Evolutionary conservation across 2,797 vertebrate genomes (phyloP), one percentile per base, ranked within the genome.

Genomic region (Sebastes hopkinsi): DNA sequence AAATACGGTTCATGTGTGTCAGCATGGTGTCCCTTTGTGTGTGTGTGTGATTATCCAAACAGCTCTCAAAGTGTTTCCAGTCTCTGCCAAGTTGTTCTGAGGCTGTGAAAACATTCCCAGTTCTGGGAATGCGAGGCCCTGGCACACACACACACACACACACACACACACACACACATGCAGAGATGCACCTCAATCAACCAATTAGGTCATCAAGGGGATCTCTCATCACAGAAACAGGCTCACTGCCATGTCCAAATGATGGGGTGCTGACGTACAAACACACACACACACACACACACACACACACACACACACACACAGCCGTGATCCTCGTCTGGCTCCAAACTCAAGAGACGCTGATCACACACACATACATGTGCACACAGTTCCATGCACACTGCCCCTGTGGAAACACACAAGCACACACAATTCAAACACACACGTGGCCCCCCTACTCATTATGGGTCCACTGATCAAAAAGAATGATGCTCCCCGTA

Each of bases 401-500:
- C 84, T 4, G 14, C 56, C 75, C 52, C 71, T 58, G 38, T 80
- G 74, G 72, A 91, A 81, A 82, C 69, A 83, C 80, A 83, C 56
- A 20, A 29, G 23, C 75, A 78, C 68, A 75, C 84, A 80, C 75
- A 86, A 71, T 34, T 83, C 81, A 88, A 75, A 89, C 88, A 81
- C 86, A 86, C 84, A 80, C 58, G 16, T 82, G 91, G 79, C 75
- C 86, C 74, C 76, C 79, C 61, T n/a, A 82, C 87, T 86, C 88
- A 90, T 91, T 91, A 90, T 46, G 79, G 86, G 81, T 77, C 88
- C 86, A 92, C 95, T 97, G 96, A 98, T 97, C 96, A 98, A 98
- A 97, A 99, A 98, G 97, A 98, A 98, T 97, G 96, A 97, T 97
- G 96, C 95, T 95, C 94, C 95, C 94, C 94, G 95, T 97, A 98